Base-by-base conservation (phyloP, 1,140 invertebrate species). In the Manduca sexta region DNA sequence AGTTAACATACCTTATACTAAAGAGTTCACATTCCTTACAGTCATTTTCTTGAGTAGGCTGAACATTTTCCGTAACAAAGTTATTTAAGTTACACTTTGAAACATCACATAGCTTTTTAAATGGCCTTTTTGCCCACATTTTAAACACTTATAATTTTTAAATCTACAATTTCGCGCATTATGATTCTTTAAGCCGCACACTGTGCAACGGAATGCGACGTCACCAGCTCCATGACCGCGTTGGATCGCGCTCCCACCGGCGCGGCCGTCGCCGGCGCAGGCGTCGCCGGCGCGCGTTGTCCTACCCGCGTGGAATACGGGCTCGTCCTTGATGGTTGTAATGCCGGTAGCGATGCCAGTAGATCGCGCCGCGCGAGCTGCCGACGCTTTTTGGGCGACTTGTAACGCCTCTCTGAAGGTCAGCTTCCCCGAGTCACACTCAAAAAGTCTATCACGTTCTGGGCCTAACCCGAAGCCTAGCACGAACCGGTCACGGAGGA, bases 401-500 rank as follows among this genome's bases (percentile, higher is more conserved):
- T 45, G 13, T 7, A 45, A 7, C 11, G 30, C 15, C 34, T 34
- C 6, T 13, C 14, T 11, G 10, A 31, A 14, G 11, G 43, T 34
- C 8, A 17, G 13, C 8, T 11, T 33, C 14, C 10, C 6, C 7
- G 16, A 33, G 7, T 17, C 30, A 34, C 6, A 30, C 10, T 34
- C 29, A 16, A 40, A 34, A 12, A 34, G 3, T n/a, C 11, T n/a
- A 34, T 34, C 33, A 8, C 33, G 11, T 34, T 34, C 33, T 5
- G 43, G 30, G 11, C 13, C 16, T 33, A 18, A 13, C 14, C 11
- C 15, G 30, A 30, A 13, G 6, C 12, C 42, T 5, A 44, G 14
- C n/a, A 44, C 15, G 12, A 44, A 44, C 7, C 40, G 38, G 21
- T 60, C 57, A 11, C 44, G 33, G 12, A 60, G n/a, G 7, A 53